Evolutionary conservation across 1,140 invertebrate species (phyloP).

Genomic region (Zaprionus taronus): DNA sequence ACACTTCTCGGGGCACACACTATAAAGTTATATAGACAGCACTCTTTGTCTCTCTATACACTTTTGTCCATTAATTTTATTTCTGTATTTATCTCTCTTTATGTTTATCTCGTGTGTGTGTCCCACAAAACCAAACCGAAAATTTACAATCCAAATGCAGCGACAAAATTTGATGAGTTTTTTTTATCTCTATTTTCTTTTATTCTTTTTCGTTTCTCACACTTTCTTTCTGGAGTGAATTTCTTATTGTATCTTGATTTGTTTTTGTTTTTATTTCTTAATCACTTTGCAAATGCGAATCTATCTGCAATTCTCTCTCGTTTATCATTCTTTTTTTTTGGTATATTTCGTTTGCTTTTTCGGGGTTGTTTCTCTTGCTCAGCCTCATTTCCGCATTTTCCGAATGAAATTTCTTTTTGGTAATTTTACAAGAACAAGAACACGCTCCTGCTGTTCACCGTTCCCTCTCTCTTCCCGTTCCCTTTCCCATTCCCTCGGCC

Average conservation of each 20-base stretch:
- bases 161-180: constrained; percentile 53
- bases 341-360: constrained; percentile 61
- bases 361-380: constrained; percentile 75
- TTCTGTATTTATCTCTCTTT: constrained; percentile 80
- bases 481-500: constrained; percentile 22
- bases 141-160: constrained; percentile 79
- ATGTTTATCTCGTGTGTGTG: constrained; percentile 70
- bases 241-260: constrained; percentile 41
- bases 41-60: constrained; percentile 54
- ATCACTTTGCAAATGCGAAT: constrained; percentile 29
- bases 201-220: constrained; percentile 53
- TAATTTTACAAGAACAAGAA: constrained; percentile 82
- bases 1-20: constrained; percentile 16
- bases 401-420: constrained; percentile 80
- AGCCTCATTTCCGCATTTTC: constrained; percentile 78
- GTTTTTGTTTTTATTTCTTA: constrained; percentile 52
- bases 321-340: constrained; percentile 44
- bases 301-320: constrained; percentile 22
- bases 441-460: constrained; percentile 41
- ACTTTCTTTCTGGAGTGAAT: constrained; percentile 63
- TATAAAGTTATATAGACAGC: constrained; percentile 47
- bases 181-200: constrained; percentile 25
- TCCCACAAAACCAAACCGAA: constrained; percentile 39
- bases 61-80: constrained; percentile 76
- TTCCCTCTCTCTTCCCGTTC: constrained; percentile 31